phyloP scores from a whole-genome alignment of 2,113 vertebrate species.

The Aspidoscelis tigris region DNA sequence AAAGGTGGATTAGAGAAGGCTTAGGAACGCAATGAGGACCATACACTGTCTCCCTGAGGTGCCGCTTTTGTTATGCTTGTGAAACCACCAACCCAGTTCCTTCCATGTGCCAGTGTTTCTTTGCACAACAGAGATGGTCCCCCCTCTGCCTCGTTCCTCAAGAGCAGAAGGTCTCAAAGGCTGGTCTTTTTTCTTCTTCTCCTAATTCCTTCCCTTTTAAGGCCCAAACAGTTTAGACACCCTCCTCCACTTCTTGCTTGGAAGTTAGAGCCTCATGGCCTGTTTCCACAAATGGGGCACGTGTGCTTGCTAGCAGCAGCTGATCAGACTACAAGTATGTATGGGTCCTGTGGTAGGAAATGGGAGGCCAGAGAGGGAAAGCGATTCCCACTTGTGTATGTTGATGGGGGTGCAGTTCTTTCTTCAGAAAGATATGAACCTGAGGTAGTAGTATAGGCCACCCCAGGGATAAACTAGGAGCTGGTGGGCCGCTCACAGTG shows the following conservation, averaged over 20 bases:
- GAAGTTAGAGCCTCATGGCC: conserved; percentile 18
- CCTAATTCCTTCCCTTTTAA: conserved; percentile 30
- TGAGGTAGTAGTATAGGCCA: not conserved
- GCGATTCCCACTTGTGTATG: not conserved
- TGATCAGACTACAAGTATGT: not conserved
- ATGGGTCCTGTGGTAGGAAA: not conserved
- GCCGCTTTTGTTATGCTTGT: no score
- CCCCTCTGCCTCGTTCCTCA: not conserved
- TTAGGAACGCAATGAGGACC: no score
- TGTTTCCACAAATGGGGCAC: not conserved
- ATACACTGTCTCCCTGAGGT: no score
- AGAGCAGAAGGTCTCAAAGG: conserved; percentile 29
- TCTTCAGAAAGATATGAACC: not conserved
- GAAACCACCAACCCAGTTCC: not conserved
- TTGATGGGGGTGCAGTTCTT: not conserved
- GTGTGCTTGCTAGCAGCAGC: not conserved
- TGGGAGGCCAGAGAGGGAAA: not conserved
- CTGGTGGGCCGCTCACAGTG: no score
- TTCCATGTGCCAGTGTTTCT: not conserved
- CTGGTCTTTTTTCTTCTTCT: conserved; percentile 19
- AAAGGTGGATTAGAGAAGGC: no score
- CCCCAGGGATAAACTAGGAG: not conserved
- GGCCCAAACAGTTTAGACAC: not conserved
- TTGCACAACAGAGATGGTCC: not conserved
- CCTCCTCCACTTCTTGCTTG: conserved; percentile 10